Evolutionary conservation across 2,113 vertebrate genomes (phyloP).

Genomic region (Myotis yumanensis): DNA sequence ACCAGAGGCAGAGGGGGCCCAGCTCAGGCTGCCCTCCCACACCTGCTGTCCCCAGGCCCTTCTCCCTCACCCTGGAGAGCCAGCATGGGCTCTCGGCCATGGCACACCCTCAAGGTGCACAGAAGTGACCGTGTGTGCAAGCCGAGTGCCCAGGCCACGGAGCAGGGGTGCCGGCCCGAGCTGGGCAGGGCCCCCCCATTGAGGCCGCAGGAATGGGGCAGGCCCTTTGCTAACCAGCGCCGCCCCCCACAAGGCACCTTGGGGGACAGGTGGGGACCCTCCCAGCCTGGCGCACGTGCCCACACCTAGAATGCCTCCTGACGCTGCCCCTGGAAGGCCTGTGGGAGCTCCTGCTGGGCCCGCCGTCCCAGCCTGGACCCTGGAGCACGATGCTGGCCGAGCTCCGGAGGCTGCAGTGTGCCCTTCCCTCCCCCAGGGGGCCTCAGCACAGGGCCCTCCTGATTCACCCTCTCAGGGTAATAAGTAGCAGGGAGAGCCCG

Average conservation of each 20-base stretch:
- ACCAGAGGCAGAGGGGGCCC: background rate
- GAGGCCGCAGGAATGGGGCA: background rate
- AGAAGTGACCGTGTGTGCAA: conserved; percentile 84
- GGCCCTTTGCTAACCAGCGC: background rate
- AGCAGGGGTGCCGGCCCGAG: background rate
- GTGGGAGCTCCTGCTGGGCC: conserved; percentile 90
- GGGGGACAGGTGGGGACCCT: fast-evolving
- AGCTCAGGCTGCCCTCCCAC: background rate
- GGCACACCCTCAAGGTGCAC: conserved; percentile 91
- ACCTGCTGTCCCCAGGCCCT: conserved; percentile 81
- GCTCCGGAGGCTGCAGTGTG: conserved; percentile 89
- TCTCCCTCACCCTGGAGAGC: conserved; percentile 92
- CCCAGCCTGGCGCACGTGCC: fast-evolving
- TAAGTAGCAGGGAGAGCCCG: fast-evolving
- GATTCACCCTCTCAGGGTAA: too few relatives aligned
- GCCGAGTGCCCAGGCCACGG: background rate
- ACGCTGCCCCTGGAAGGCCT: conserved; percentile 87
- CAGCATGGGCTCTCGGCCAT: conserved; percentile 87
- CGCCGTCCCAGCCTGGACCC: conserved; percentile 84
- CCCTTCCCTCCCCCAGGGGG: conserved; percentile 90
- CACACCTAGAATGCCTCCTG: conserved; percentile 84
- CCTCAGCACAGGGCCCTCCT: background rate
- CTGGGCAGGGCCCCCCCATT: background rate
- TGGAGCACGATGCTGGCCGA: conserved; percentile 86
- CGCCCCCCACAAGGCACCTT: too few relatives aligned